phyloP scores from a whole-genome alignment of 2,888 invertebrate species.

The Mimumesa dahlbomi region DNA sequence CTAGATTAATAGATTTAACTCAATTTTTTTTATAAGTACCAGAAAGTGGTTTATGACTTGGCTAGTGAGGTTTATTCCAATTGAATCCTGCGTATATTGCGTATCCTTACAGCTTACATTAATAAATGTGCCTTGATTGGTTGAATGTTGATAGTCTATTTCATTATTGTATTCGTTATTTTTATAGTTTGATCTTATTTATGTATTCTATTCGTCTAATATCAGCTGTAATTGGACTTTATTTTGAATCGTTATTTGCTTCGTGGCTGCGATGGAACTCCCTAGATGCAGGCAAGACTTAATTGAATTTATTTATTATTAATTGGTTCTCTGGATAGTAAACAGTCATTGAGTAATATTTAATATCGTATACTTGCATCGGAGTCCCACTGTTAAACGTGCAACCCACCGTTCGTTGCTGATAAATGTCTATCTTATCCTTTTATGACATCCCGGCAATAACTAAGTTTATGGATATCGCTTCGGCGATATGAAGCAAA shows the following conservation, averaged over 20 bases:
- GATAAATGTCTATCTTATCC: conserved; percentile 78
- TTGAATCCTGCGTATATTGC: neutral
- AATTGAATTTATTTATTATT: no score
- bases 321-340: conserved; percentile 15
- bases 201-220: no score
- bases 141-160: no score
- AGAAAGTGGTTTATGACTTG: neutral
- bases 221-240: no score
- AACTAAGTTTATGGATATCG: conserved; percentile 74
- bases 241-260: no score
- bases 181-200: no score
- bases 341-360: conserved; percentile 30
- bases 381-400: conserved; percentile 64
- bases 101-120: no score
- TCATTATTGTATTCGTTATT: no score
- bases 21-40: neutral
- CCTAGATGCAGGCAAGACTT: no score
- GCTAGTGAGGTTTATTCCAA: neutral
- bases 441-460: conserved; percentile 74
- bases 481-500: conserved; percentile 68
- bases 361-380: conserved; percentile 40
- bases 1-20: neutral
- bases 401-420: conserved; percentile 68
- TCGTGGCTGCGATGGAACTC: no score
- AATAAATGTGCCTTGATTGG: no score